phyloP scores from a whole-genome alignment of 2,888 invertebrate species.

The Hydrotaea cyrtoneurina region DNA sequence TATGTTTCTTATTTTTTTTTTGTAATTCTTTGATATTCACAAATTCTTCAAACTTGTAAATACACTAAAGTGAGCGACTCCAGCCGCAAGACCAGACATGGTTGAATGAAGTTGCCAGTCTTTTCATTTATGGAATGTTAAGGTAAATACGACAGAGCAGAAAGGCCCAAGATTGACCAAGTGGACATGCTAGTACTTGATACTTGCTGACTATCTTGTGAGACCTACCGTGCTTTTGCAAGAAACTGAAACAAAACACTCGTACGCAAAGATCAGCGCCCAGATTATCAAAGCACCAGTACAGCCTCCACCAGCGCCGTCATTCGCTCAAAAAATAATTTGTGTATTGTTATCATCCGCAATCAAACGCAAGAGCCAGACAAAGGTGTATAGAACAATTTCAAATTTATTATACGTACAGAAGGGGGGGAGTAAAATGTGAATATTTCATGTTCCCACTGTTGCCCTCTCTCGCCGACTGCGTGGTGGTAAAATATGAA shows the following conservation, averaged over 20 bases:
- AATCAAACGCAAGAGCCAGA: neutral
- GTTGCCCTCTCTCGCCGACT: neutral
- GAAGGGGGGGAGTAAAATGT: neutral
- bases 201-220: conserved; percentile 7
- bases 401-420: conserved; percentile 16
- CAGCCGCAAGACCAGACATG: no score
- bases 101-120: no score
- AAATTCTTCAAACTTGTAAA: no score
- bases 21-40: no score
- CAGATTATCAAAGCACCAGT: conserved; percentile 5
- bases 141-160: no score
- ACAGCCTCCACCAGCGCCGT: neutral
- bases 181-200: no score
- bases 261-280: conserved; percentile 45
- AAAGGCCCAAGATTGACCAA: no score
- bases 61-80: no score
- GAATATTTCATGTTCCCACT: neutral
- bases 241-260: conserved; percentile 10
- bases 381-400: neutral
- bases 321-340: conserved; percentile 18
- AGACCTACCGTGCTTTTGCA: neutral
- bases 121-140: no score
- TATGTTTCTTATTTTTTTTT: no score
- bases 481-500: conserved; percentile 41
- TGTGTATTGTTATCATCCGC: conserved; percentile 32